These are phyloP conservation scores for Megalopta genalis DNA, from an alignment of 1,140 invertebrate species.

Conservation along the genomic window DNA sequence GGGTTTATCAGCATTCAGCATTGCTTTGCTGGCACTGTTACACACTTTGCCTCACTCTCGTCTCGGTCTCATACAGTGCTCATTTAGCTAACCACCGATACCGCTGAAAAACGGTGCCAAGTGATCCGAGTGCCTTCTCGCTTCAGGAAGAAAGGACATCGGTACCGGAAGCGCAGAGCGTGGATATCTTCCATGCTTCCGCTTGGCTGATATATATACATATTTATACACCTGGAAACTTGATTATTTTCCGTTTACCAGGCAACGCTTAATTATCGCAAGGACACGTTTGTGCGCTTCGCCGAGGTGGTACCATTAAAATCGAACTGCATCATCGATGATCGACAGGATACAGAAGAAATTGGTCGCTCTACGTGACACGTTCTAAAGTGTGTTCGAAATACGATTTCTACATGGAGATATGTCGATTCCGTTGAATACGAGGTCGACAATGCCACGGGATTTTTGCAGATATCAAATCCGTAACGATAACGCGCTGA, in stretches of 20 bases:
- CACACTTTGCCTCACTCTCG: slow-evolving; percentile 57
- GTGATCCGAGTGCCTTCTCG: not conserved
- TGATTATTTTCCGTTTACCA: not conserved
- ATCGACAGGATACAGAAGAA: not conserved
- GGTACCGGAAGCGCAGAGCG: not conserved
- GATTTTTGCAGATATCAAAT: slow-evolving; percentile 44
- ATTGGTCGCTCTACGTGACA: not conserved
- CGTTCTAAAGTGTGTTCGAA: not conserved
- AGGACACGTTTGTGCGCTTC: not conserved
- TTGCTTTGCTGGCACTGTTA: slow-evolving; percentile 66
- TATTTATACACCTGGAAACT: slow-evolving; percentile 1
- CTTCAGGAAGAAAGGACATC: not conserved
- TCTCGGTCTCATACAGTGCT: slow-evolving; percentile 51
- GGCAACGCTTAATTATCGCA: not conserved
- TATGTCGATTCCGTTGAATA: not conserved
- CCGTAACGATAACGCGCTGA: slow-evolving; percentile 58
- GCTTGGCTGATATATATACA: not conserved
- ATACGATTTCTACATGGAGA: not conserved
- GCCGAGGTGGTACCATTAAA: not conserved
- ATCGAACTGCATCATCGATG: not conserved
- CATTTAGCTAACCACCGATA: slow-evolving; percentile 53
- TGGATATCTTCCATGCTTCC: slow-evolving; percentile 17
- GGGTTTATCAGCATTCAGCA: slow-evolving; percentile 68
- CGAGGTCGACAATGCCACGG: slow-evolving; percentile 42
- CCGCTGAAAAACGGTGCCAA: slow-evolving; percentile 7